Evolutionary conservation across 2,888 invertebrate genomes (phyloP), one percentile per base, ranked within the genome.

Genomic region (Plutella xylostella): DNA sequence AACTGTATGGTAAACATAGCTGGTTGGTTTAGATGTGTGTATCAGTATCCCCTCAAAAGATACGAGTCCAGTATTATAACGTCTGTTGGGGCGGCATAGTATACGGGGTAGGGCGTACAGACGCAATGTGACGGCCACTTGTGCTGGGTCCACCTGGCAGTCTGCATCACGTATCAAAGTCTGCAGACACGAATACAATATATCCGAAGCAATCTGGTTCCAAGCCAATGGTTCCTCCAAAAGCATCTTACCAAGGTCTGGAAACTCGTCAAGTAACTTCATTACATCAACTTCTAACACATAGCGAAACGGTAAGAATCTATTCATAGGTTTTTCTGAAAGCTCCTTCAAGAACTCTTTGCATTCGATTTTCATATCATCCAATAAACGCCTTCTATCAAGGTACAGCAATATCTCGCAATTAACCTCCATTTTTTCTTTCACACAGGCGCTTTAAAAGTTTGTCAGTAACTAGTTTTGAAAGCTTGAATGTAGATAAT

Each of bases 1-100:
- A 37, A 83, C 75, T 0, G 78, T 68, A 51, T 83, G 80, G 46
- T 67, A 69, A 14, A 73, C 72, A 46, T 74, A 76, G 35, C 59
- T 66, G 15, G 57, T 59, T 2, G 72, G 65, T 51, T 76, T 78
- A 0, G 76, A 64, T 33, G 71, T 45, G 18, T 60, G 55, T 44
- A 76, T 46, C 21, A 83, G 64, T 28, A 69, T 50, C 1, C 79
- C 82, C 49, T 65, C 57, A 45, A 65, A 63, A 9, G 55, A 50
- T n/a, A 61, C 56, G 15, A 80, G 50, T 5, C 73, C 74, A 18
- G 50, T 55, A 48, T 72, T 72, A 45, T 50, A 42, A 19, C 50
- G 50, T 7, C 49, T 50, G 49, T 71, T 74, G 0, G 51, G 42
- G 28, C 51, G 48, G 21, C 55, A 46, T 42, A 69, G 49, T 25